Evolutionary conservation across 2,888 invertebrate genomes (phyloP), one percentile per base, ranked within the genome.

Genomic region (Euproctis similis): DNA sequence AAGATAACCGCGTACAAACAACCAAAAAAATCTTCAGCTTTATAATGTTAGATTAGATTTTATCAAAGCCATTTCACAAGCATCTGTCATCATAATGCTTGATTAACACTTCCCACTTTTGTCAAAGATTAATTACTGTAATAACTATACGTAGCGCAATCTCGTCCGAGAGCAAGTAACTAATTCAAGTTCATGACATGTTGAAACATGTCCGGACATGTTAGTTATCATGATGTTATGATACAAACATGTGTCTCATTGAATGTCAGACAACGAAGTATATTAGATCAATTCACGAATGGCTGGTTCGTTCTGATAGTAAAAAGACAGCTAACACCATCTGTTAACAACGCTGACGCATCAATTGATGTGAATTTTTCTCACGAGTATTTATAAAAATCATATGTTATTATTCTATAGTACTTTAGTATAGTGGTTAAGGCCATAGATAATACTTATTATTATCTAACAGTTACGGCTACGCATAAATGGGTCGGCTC

Each of bases 201-300:
- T 55, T 55, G 52, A 47, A 65, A 78, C 82, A 57, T 64, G 82
- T 82, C 82, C 72, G 69, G 77, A 80, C 82, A 65, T 67, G 81
- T 72, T 21, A 41, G 43, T 49, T 51, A 54, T n/a, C 55, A 55
- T 61, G 55, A 64, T 64, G 68, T 72, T 65, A 65, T 65, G 60
- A 66, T 69, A 71, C 62, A 63, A 64, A 63, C 63, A 59, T 46
- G 63, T 36, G 34, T 76, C 36, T 73, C 69, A 72, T 42, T 50
- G 34, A 17, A 13, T 45, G 50, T 47, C 56, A 56, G 59, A 54
- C 53, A 59, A 56, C n/a, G n/a, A 53, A 8, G 19, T 58, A 60
- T 64, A 67, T 66, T 63, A 60, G 58, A 52, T 45, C 62, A 69
- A 71, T 72, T 71, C 72, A 73, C 68, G 60, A 53, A 53, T 48